Evolutionary conservation across 1,140 invertebrate genomes (phyloP), one percentile per base, ranked within the genome.

Genomic region (Meloidogyne exigua): DNA sequence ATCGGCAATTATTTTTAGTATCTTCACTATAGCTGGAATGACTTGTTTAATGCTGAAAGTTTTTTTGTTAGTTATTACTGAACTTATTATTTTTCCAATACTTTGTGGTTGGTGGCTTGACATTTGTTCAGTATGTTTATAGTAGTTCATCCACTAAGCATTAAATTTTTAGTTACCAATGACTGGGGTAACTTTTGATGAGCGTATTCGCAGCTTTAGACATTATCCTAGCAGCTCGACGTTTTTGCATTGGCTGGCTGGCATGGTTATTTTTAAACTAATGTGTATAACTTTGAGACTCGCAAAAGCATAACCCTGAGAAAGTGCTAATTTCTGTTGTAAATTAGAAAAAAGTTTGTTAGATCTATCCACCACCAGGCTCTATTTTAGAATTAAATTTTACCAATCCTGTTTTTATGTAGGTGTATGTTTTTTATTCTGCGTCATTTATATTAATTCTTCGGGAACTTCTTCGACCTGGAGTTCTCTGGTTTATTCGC

Each of bases 81-180:
- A 99, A 91, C 95, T 99, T 77, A 95, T 95, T 10, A 92, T 98
- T 4, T 92, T 99, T 81, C 96, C 96, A 0, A 89, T 98, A 0
- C 92, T 98, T 10, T 98, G 95, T 88, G 96, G 96, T 18, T 98
- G 95, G 94, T 99, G 96, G 96, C 89, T 99, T 39, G 96, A 99
- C 87, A 93, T 99, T 76, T 99, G 96, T 86, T 97, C 95, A 0
- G 88, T 99, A 72, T 42, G 71, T 21, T n/a, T n/a, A 28, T 12
- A 10, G 0, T 21, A 12, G n/a, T 78, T 23, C 1, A 21, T 67
- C 1, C 1, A 67, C 18, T 21, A 32, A 25, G 10, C 36, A 39
- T 76, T 49, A 13, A 76, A 25, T 2, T 78, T 80, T 75, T 32
- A 80, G 79, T 25, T 73, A 1, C 76, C 72, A 49, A 25, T 82